Percentiles rank a stretch among this genome's conserved stretches.
Evolutionary conservation across 2,888 invertebrate genomes (phyloP).

Genomic region (Odontocerum albicorne): DNA sequence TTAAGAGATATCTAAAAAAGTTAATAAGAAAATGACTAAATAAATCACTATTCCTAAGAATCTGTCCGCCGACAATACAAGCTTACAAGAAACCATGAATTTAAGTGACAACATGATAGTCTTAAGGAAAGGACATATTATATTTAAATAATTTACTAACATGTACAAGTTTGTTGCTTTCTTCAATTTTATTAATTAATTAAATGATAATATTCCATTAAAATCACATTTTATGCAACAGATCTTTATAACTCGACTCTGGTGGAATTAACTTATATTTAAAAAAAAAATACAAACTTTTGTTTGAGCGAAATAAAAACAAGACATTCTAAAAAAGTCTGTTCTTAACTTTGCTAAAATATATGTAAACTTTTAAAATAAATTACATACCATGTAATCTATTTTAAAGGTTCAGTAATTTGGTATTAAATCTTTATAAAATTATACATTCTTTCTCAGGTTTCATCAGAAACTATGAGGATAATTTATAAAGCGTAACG

Average conservation of each 20-base stretch:
- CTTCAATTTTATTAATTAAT: constrained; percentile 18
- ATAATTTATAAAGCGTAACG: too few relatives aligned
- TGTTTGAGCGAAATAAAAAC: too few relatives aligned
- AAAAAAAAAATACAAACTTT: background rate
- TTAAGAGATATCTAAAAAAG: too few relatives aligned
- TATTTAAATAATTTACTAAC: constrained; percentile 31
- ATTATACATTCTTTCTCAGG: too few relatives aligned
- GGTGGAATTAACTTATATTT: constrained; percentile 9
- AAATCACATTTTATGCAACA: constrained; percentile 36
- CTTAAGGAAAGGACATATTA: constrained; percentile 31
- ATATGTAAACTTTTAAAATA: too few relatives aligned
- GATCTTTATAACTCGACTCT: constrained; percentile 22
- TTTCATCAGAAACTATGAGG: too few relatives aligned
- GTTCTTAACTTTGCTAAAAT: too few relatives aligned
- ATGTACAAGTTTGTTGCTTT: constrained; percentile 29
- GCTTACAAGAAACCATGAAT: background rate
- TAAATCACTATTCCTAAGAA: background rate
- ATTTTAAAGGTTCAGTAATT: too few relatives aligned
- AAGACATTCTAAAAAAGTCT: too few relatives aligned
- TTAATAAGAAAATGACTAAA: too few relatives aligned
- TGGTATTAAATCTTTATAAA: too few relatives aligned
- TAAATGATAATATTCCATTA: constrained; percentile 29
- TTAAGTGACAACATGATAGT: constrained; percentile 10
- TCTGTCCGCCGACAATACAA: background rate
- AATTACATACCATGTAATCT: too few relatives aligned